A percentile compares a stretch with the other conserved stretches of the same genome.
Conservation (phyloP, 2,113 vertebrate genomes). For the Actinemys pallida region DNA sequence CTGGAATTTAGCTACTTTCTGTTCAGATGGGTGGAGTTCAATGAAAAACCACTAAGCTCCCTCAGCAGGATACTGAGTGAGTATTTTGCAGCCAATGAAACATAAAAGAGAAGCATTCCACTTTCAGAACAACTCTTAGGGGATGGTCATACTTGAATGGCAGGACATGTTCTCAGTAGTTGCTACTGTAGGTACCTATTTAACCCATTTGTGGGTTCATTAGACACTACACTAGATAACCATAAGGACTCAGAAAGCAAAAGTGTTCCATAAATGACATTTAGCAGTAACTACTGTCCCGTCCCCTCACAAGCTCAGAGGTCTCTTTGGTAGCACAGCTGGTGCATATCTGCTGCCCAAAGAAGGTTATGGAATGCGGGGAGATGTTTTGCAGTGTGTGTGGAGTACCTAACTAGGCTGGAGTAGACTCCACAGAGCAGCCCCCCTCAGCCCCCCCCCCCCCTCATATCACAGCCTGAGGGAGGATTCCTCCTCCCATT, state of each 20-base stretch:
- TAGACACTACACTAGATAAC: background rate
- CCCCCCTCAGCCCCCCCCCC: background rate
- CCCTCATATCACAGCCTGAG: background rate
- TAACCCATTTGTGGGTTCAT: background rate
- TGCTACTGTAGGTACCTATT: background rate
- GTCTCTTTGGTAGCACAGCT: background rate
- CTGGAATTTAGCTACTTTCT: background rate
- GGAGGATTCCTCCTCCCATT: background rate
- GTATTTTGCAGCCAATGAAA: background rate
- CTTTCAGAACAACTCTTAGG: background rate
- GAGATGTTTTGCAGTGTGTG: background rate
- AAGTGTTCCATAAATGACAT: too few relatives aligned
- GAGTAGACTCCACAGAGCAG: background rate
- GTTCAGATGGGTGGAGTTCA: background rate
- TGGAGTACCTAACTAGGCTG: background rate
- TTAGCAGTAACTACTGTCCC: background rate
- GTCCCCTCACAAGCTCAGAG: background rate
- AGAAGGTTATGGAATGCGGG: background rate
- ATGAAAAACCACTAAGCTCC: background rate
- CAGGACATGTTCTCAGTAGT: background rate
- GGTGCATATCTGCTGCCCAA: background rate
- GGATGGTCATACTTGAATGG: background rate
- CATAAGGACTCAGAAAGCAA: too few relatives aligned
- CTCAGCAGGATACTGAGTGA: background rate
- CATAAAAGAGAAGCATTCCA: rapidly evolving